Conservation (phyloP, 2,113 vertebrate species). For the Tachycineta bicolor region DNA sequence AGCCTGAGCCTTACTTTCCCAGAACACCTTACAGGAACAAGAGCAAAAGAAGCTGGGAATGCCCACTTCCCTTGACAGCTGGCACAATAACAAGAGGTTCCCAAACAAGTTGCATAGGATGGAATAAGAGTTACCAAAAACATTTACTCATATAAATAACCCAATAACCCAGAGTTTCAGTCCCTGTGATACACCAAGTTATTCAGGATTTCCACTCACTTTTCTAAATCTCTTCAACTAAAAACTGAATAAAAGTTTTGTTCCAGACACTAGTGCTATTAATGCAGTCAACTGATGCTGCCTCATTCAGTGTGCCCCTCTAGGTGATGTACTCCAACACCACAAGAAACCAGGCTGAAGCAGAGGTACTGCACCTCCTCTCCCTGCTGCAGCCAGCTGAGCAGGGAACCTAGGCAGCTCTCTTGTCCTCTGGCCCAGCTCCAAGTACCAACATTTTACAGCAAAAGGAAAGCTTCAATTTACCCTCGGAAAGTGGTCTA, state of each 20-base stretch:
- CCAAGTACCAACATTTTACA: neutral
- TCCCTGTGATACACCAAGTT: neutral
- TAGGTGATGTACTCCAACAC: fast-evolving
- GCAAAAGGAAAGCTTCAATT: neutral
- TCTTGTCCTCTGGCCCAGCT: neutral
- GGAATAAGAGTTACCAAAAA: neutral
- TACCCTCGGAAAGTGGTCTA: neutral
- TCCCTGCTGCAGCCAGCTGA: neutral
- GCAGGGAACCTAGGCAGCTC: neutral
- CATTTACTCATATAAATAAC: neutral
- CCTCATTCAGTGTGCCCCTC: neutral
- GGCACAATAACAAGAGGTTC: neutral
- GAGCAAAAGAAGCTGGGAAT: neutral
- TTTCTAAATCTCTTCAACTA: neutral
- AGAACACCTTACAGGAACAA: neutral
- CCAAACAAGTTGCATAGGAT: neutral
- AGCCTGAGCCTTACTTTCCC: neutral
- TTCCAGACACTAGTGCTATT: neutral
- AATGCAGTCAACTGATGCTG: neutral
- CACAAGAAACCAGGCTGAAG: neutral
- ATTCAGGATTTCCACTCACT: neutral
- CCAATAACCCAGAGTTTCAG: neutral
- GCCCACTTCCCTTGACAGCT: neutral
- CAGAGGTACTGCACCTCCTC: neutral
- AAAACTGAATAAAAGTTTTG: neutral